Conservation (phyloP, 53 echinoderm and acorn worm genomes). For the Antedon mediterranea region DNA sequence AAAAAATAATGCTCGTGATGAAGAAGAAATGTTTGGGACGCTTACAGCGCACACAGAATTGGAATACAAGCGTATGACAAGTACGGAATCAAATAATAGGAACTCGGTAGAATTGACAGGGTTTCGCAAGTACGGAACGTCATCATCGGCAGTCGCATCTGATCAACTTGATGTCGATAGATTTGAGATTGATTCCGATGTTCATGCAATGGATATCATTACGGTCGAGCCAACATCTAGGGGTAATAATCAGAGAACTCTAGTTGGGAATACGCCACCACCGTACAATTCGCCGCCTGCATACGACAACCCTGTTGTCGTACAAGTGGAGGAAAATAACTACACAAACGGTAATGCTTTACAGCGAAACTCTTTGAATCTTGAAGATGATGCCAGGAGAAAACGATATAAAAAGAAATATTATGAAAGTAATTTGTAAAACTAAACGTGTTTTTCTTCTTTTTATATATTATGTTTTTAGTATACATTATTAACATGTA, state of each 20-base stretch:
- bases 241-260: not conserved
- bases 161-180: not conserved
- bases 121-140: constrained; percentile 7
- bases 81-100: not conserved
- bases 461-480: too few species aligned
- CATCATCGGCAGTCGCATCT: constrained; percentile 11
- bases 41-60: constrained; percentile 1
- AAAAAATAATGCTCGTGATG: constrained; percentile 25
- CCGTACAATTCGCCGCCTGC: constrained; percentile 13
- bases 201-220: not conserved
- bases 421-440: constrained; percentile 23
- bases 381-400: not conserved
- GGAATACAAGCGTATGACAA: not conserved
- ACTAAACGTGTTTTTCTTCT: too few species aligned
- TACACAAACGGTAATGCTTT: not conserved
- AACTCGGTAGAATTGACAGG: constrained; percentile 3
- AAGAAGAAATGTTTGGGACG: constrained; percentile 19
- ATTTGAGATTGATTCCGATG: not conserved
- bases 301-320: constrained; percentile 10
- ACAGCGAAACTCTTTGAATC: not conserved
- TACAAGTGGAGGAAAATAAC: not conserved
- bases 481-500: too few species aligned
- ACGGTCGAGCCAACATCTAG: not conserved
- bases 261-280: constrained; percentile 2
- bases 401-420: not conserved